Evolutionary conservation across 1,140 invertebrate genomes (phyloP), one percentile per base, ranked within the genome.

Genomic region (Venustaconcha ellipsiformis): DNA sequence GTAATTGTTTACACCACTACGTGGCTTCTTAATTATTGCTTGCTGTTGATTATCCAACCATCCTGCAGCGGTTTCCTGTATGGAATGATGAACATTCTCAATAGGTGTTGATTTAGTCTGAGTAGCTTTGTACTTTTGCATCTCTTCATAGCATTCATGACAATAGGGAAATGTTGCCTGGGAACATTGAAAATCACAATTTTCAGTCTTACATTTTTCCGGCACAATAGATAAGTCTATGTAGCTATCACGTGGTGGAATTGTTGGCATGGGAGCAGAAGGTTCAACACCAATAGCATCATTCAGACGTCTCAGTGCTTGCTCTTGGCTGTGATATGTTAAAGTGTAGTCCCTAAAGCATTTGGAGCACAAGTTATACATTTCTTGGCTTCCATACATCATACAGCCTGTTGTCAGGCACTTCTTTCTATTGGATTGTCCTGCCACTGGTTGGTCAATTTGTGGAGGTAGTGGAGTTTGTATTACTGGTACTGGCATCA

Each of bases 91-190:
- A 18, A 64, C 11, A 20, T 57, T 63, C 63, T 62, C 30, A 8
- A 68, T 65, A 68, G 56, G 58, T 17, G 66, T 62, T 60, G 62
- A 66, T 18, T 20, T 37, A 18, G 66, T 59, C 20, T 37, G 15
- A 56, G 66, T 37, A 15, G 72, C 66, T 2, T 59, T 26, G 5
- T 59, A 18, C 26, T 66, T 66, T 30, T 58, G 59, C 55, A 30
- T 55, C 37, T 57, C 78, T 62, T 68, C 62, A 30, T 48, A 73
- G 62, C 84, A 86, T 18, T 79, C 78, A 75, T 86, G 82, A 68
- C 87, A 88, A 67, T 80, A 86, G 57, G 87, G 87, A 56, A 64
- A 82, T 23, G 84, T 88, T 26, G 83, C 69, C 15, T 65, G 72
- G 0, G 87, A 86, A 20, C 81, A 82, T 26, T 72, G 76, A 65